Conservation (phyloP, 2,797 vertebrate species). For the Malurus leucopterus region DNA sequence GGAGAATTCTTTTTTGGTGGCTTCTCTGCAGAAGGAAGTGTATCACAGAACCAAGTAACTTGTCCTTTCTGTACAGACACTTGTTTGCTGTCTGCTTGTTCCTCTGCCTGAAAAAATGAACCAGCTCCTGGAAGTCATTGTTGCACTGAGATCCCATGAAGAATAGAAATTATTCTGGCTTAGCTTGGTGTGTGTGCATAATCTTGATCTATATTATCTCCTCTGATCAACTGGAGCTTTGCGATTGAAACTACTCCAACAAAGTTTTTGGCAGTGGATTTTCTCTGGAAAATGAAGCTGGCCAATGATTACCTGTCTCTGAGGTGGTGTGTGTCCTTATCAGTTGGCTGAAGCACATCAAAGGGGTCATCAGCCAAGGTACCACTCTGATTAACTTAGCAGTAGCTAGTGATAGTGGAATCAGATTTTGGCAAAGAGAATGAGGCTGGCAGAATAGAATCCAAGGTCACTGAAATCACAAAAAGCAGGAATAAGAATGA, state of each 20-base stretch:
- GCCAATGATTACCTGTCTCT: slow-evolving; percentile 30
- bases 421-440: not conserved
- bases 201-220: not conserved
- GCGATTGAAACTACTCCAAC: not conserved
- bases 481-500: not conserved
- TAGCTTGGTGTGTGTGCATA: not conserved
- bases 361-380: not conserved
- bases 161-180: not conserved
- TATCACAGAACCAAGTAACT: not conserved
- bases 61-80: not conserved
- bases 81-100: not conserved
- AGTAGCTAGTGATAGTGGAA: too few species aligned
- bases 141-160: not conserved
- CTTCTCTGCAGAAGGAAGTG: not conserved
- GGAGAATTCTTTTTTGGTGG: not conserved
- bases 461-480: not conserved
- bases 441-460: not conserved
- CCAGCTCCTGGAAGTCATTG: not conserved
- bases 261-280: not conserved
- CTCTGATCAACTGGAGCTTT: not conserved
- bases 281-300: not conserved
- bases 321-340: not conserved
- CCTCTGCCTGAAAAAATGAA: not conserved
- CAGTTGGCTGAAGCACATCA: not conserved
- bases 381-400: not conserved